Evolutionary conservation across 2,113 vertebrate species (phyloP).

Genomic region (Pluvianellus socialis): DNA sequence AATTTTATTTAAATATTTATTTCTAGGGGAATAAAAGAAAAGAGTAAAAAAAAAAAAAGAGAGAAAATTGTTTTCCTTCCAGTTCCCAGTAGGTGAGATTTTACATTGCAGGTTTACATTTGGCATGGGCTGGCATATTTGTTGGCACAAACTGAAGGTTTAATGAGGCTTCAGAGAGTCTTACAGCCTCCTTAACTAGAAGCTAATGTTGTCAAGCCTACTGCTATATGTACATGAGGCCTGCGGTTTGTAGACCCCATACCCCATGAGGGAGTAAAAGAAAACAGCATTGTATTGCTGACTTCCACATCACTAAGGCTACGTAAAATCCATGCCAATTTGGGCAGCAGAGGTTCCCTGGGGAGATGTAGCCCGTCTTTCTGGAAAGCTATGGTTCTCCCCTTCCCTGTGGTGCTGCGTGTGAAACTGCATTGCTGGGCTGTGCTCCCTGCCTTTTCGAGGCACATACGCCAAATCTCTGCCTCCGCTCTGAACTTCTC

Average conservation of each 20-base stretch:
- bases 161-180: not conserved
- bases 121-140: not conserved
- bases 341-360: not conserved
- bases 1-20: not conserved
- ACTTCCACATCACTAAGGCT: not conserved
- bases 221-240: not conserved
- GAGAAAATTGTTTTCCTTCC: not conserved
- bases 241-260: not conserved
- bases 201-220: not conserved
- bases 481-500: not conserved
- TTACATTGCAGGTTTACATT: not conserved
- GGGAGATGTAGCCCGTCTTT: not conserved
- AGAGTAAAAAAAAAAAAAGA: not conserved
- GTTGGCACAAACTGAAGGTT: not conserved
- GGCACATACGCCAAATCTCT: not conserved
- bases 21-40: not conserved
- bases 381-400: not conserved
- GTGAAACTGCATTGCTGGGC: not conserved
- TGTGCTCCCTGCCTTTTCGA: not conserved
- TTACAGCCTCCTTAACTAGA: not conserved
- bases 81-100: not conserved
- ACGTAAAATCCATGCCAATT: not conserved
- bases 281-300: not conserved
- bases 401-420: fast-evolving
- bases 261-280: not conserved